phyloP scores from a whole-genome alignment of 2,113 vertebrate species.

The Halichoerus grypus region DNA sequence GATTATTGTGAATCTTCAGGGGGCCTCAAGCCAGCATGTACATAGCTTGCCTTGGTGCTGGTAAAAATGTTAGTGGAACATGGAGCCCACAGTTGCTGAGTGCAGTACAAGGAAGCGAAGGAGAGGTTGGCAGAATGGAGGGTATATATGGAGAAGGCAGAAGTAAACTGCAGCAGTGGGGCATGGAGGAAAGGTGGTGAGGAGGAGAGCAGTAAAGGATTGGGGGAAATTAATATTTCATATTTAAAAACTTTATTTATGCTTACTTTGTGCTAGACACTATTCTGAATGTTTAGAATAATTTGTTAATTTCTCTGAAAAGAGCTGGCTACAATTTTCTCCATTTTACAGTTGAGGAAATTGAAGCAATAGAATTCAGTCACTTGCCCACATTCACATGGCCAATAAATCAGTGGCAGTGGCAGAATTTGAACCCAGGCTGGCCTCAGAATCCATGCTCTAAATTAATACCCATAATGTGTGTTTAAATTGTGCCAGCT shows the following conservation, averaged over 20 bases:
- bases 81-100: background rate
- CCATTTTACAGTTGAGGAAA: background rate
- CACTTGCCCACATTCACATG: background rate
- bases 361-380: background rate
- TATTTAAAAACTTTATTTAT: background rate
- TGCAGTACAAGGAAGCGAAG: background rate
- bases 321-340: background rate
- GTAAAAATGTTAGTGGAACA: conserved; percentile 12
- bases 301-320: background rate
- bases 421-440: background rate
- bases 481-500: background rate
- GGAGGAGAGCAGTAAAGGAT: background rate
- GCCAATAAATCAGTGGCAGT: background rate
- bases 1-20: background rate
- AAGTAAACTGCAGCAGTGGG: background rate
- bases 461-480: background rate
- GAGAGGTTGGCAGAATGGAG: background rate
- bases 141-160: background rate
- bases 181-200: background rate
- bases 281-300: background rate
- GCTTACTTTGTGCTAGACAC: background rate
- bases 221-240: background rate
- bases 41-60: background rate
- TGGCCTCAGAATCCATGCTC: background rate
- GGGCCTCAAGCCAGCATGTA: background rate